Conservation (phyloP, 1,140 invertebrate species). For the Ericerus pela region DNA sequence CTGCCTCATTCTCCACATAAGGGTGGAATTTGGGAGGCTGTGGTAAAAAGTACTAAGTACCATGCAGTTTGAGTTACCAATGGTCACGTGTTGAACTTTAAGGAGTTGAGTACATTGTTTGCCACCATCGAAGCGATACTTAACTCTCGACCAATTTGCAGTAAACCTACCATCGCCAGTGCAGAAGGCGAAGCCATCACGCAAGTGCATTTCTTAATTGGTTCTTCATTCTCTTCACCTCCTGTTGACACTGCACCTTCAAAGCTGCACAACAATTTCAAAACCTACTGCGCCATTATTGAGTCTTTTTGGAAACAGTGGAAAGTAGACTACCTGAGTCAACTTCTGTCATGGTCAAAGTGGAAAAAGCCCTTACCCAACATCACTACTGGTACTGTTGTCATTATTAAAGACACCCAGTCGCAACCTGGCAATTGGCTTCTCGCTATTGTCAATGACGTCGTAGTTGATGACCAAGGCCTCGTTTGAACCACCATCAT, state of each 20-base stretch:
- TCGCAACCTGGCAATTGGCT: too few relatives aligned
- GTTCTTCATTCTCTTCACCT: conserved; percentile 15
- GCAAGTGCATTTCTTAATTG: conserved; percentile 25
- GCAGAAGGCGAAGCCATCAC: conserved; percentile 24
- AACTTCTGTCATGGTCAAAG: conserved; percentile 23
- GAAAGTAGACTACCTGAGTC: conserved; percentile 24
- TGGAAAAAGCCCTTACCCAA: conserved; percentile 20
- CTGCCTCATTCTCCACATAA: background rate
- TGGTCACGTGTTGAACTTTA: conserved; percentile 20
- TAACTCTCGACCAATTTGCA: conserved; percentile 24
- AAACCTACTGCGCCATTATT: conserved; percentile 18
- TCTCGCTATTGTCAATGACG: too few relatives aligned
- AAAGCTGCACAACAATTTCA: conserved; percentile 18
- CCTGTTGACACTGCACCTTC: conserved; percentile 3
- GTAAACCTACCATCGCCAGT: too few relatives aligned
- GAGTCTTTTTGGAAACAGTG: conserved; percentile 25
- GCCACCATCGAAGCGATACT: conserved; percentile 25
- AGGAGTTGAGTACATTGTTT: conserved; percentile 27
- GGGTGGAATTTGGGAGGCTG: conserved; percentile 24
- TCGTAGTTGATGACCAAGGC: too few relatives aligned
- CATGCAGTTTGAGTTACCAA: conserved; percentile 20
- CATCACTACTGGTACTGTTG: too few relatives aligned
- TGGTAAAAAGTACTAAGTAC: conserved; percentile 20
- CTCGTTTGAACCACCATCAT: too few relatives aligned
- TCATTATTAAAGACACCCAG: too few relatives aligned